phyloP scores from a whole-genome alignment of 2,888 invertebrate genomes.

The Taphrorychus bicolor region DNA sequence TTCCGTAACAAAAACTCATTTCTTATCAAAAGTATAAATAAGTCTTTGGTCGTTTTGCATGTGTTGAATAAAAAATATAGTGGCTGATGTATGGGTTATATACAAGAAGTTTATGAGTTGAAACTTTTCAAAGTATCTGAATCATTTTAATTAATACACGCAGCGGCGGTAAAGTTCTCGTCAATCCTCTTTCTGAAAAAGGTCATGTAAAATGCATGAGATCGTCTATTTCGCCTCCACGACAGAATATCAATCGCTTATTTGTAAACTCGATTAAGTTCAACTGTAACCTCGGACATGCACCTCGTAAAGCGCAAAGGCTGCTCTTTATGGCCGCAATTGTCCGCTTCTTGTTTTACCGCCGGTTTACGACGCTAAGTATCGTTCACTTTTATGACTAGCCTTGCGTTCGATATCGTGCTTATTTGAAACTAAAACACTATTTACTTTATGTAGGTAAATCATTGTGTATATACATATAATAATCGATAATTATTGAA shows the following conservation, averaged over 20 bases:
- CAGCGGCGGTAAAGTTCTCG: neutral
- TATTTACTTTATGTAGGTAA: too few relatives aligned
- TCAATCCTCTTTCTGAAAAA: neutral
- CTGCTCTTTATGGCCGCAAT: conserved; percentile 16
- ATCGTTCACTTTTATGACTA: neutral
- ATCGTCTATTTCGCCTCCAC: conserved; percentile 19
- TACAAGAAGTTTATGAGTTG: too few relatives aligned
- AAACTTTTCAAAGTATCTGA: neutral
- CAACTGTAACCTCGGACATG: conserved; percentile 25
- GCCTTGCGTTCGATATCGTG: neutral
- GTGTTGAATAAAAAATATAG: too few relatives aligned
- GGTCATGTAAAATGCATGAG: conserved; percentile 30
- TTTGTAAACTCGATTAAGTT: conserved; percentile 20
- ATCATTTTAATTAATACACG: neutral
- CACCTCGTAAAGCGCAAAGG: conserved; percentile 24
- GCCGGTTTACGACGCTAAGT: neutral
- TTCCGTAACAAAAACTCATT: too few relatives aligned
- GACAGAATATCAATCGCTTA: conserved; percentile 29
- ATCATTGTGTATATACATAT: too few relatives aligned
- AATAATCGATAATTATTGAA: too few relatives aligned
- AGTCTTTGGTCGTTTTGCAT: too few relatives aligned
- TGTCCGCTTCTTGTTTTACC: neutral
- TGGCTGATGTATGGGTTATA: too few relatives aligned
- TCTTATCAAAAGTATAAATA: too few relatives aligned
- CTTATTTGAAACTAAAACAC: neutral